phyloP scores from a whole-genome alignment of 2,797 vertebrate species.

The Melanotaenia nigrans region DNA sequence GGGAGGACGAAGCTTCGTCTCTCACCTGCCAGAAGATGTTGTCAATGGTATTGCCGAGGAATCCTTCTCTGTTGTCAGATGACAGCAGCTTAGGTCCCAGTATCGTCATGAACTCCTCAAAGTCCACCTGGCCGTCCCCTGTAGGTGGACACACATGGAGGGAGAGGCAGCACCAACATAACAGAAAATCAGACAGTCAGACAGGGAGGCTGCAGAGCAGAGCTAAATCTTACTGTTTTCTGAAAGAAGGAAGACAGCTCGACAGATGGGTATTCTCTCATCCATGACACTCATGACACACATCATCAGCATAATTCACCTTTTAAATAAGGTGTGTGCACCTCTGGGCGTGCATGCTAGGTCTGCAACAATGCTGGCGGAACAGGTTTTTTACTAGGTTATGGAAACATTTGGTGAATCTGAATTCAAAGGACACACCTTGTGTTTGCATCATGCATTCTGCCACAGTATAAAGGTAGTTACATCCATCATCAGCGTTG shows the following conservation, averaged over 20 bases:
- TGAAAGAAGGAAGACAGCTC: slow-evolving; percentile 45
- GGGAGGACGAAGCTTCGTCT: slow-evolving; percentile 20
- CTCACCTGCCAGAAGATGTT: slow-evolving; percentile 98
- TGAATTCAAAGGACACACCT: slow-evolving; percentile 44
- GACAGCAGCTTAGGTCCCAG: slow-evolving; percentile 94
- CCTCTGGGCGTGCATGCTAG: not conserved
- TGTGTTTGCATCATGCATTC: slow-evolving; percentile 50
- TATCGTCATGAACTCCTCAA: slow-evolving; percentile 98
- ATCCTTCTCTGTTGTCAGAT: slow-evolving; percentile 93
- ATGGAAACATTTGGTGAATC: slow-evolving; percentile 26
- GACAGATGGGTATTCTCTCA: slow-evolving; percentile 53
- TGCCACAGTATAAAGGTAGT: slow-evolving; percentile 26
- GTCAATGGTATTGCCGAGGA: slow-evolving; percentile 94
- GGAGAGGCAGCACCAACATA: slow-evolving; percentile 10
- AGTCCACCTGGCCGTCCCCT: slow-evolving; percentile 96
- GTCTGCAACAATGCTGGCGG: not conserved
- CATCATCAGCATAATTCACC: slow-evolving; percentile 45
- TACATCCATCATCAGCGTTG: slow-evolving; percentile 45
- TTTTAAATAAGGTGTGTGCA: slow-evolving; percentile 29
- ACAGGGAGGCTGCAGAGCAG: slow-evolving; percentile 27
- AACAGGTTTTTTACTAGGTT: slow-evolving; percentile 9
- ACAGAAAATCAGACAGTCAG: slow-evolving; percentile 50
- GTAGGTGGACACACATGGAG: slow-evolving; percentile 21
- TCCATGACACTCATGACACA: slow-evolving; percentile 20
- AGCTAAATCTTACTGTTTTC: slow-evolving; percentile 39